phyloP scores from a whole-genome alignment of 1,140 invertebrate genomes.

The Achroia grisella region DNA sequence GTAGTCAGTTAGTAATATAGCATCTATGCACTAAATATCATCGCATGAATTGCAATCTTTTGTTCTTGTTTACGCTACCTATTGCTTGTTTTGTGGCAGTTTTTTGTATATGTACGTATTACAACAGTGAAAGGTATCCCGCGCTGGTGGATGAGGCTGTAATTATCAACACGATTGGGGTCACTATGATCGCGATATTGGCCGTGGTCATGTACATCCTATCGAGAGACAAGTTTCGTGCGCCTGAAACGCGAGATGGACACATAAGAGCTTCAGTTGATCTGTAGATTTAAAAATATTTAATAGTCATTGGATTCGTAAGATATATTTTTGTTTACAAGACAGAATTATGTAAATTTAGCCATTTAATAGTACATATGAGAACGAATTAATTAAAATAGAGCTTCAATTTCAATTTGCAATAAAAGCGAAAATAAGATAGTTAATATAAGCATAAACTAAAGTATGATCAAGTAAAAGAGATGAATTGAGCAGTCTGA shows the following conservation, averaged over 20 bases:
- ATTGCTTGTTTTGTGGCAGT: slow-evolving; percentile 34
- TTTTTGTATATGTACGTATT: slow-evolving; percentile 53
- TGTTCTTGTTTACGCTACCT: slow-evolving; percentile 12
- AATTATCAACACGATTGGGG: slow-evolving; percentile 83
- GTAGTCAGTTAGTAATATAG: not conserved
- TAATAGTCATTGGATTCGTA: not conserved
- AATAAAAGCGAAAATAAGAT: no score
- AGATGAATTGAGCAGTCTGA: no score
- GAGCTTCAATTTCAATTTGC: no score
- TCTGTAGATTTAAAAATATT: slow-evolving; percentile 34
- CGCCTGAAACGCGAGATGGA: slow-evolving; percentile 36
- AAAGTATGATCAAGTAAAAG: no score
- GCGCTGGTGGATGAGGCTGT: slow-evolving; percentile 80
- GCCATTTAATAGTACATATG: no score
- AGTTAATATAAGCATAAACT: no score
- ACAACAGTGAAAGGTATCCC: slow-evolving; percentile 76
- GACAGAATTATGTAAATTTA: no score
- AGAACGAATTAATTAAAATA: no score
- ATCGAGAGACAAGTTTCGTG: slow-evolving; percentile 59
- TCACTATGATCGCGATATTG: slow-evolving; percentile 80
- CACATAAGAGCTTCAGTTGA: slow-evolving; percentile 62
- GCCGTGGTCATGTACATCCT: slow-evolving; percentile 77
- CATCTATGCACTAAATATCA: slow-evolving; percentile 2
- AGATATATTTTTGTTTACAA: no score
- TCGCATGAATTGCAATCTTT: slow-evolving; percentile 10